Evolutionary conservation across 2,888 invertebrate genomes (phyloP).

Genomic region (Hydrotaea cyrtoneurina): DNA sequence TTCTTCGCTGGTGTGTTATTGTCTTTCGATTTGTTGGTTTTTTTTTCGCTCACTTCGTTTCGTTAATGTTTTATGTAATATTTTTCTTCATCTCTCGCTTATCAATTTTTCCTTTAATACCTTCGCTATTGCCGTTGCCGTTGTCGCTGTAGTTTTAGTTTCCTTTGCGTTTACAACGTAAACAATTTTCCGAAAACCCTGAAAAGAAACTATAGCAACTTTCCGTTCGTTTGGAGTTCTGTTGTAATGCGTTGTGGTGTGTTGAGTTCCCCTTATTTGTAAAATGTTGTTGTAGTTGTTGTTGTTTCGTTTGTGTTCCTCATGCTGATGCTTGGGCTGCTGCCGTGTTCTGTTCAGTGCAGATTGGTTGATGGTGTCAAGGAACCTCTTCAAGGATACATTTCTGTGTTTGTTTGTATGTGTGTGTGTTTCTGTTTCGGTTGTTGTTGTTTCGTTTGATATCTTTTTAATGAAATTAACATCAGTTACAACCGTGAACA

Average conservation of each 20-base stretch:
- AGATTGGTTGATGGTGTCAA: constrained; percentile 71
- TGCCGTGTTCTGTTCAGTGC: constrained; percentile 39
- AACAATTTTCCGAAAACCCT: constrained; percentile 52
- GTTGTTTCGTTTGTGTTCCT: constrained; percentile 30
- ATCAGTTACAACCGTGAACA: constrained; percentile 59
- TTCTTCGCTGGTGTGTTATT: background rate
- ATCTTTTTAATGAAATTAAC: constrained; percentile 67
- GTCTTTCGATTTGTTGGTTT: background rate
- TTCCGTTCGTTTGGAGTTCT: constrained; percentile 29
- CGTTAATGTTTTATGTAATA: constrained; percentile 24
- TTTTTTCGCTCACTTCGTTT: constrained; percentile 32
- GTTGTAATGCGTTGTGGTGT: constrained; percentile 33
- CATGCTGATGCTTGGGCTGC: constrained; percentile 25
- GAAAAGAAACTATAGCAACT: constrained; percentile 51
- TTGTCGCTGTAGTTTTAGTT: constrained; percentile 13
- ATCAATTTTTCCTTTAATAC: constrained; percentile 47
- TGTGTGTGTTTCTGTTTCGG: background rate
- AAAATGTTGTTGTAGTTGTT: background rate
- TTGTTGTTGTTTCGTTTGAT: constrained; percentile 35
- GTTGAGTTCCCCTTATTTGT: constrained; percentile 27
- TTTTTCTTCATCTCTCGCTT: constrained; percentile 44
- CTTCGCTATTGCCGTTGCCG: background rate
- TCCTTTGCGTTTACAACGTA: constrained; percentile 54
- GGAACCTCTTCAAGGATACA: constrained; percentile 78
- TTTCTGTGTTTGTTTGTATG: constrained; percentile 17